phyloP scores from a whole-genome alignment of 2,113 vertebrate species.

The Odontesthes bonariensis region DNA sequence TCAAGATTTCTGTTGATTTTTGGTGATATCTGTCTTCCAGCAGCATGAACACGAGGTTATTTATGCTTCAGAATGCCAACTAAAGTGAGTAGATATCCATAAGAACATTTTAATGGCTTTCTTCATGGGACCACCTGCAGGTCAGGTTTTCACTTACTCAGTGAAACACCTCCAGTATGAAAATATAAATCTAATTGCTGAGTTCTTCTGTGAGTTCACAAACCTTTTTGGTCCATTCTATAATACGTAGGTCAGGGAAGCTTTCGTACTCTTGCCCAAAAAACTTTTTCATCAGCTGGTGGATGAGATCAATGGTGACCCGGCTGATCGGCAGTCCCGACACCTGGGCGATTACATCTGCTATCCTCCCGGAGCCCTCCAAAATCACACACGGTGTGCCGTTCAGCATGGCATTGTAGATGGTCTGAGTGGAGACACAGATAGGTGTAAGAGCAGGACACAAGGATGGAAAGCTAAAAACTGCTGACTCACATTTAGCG shows the following conservation, averaged over 20 bases:
- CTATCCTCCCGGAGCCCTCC: slow-evolving; percentile 94
- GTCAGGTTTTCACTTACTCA: no score
- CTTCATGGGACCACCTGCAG: no score
- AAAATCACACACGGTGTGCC: slow-evolving; percentile 92
- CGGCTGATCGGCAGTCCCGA: slow-evolving; percentile 80
- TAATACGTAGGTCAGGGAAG: slow-evolving; percentile 82
- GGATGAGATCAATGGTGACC: slow-evolving; percentile 86
- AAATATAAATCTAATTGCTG: not conserved
- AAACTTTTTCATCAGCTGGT: slow-evolving; percentile 84
- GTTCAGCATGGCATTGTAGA: slow-evolving; percentile 90
- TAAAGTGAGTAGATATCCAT: no score
- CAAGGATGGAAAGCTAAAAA: not conserved
- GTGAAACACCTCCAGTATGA: no score
- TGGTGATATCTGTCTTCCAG: no score
- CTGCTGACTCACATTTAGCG: slow-evolving; percentile 87
- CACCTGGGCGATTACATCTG: slow-evolving; percentile 92
- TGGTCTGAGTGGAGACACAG: slow-evolving; percentile 83
- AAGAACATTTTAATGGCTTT: no score
- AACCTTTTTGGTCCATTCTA: slow-evolving; percentile 96
- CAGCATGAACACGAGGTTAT: no score
- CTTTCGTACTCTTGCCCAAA: slow-evolving; percentile 85
- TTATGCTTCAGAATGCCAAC: no score
- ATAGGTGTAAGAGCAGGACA: not conserved
- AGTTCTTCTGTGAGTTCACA: not conserved
- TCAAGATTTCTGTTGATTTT: no score